Percentiles rank a stretch among this genome's conserved stretches.
phyloP scores from a whole-genome alignment of 2,888 invertebrate genomes.

The Drosophila colorata region DNA sequence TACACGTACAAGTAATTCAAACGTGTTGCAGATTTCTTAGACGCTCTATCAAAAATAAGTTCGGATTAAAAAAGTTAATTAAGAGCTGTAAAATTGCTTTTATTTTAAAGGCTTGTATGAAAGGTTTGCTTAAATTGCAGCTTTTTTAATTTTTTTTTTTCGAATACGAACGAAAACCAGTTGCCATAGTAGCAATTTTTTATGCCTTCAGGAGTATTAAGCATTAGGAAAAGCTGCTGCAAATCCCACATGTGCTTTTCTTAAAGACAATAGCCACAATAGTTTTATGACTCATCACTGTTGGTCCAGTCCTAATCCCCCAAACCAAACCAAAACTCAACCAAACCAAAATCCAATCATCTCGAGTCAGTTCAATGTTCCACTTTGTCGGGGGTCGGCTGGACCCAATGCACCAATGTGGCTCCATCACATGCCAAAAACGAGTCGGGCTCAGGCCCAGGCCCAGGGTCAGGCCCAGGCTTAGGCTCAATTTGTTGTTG shows the following conservation, averaged over 20 bases:
- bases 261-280: slow-evolving; percentile 54
- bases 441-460: slow-evolving; percentile 3
- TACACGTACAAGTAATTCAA: too few species aligned
- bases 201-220: slow-evolving; percentile 13
- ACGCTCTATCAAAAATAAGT: too few species aligned
- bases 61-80: too few species aligned
- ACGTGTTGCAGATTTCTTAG: too few species aligned
- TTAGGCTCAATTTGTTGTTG: slow-evolving; percentile 36
- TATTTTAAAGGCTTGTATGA: too few species aligned
- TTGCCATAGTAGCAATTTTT: slow-evolving; percentile 9
- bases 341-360: slow-evolving; percentile 53
- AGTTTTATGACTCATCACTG: slow-evolving; percentile 70
- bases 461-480: background rate
- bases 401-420: slow-evolving; percentile 21
- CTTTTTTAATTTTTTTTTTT: background rate
- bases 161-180: background rate
- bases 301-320: slow-evolving; percentile 30
- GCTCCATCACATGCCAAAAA: slow-evolving; percentile 2
- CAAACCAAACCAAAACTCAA: slow-evolving; percentile 9
- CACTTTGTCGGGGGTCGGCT: slow-evolving; percentile 37
- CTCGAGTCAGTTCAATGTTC: slow-evolving; percentile 63
- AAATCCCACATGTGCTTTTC: slow-evolving; percentile 45
- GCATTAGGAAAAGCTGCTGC: slow-evolving; percentile 8
- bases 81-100: too few species aligned
- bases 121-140: background rate